Evolutionary conservation across 2,888 invertebrate genomes (phyloP).

Genomic region (Rhagophthalmus giganteus): DNA sequence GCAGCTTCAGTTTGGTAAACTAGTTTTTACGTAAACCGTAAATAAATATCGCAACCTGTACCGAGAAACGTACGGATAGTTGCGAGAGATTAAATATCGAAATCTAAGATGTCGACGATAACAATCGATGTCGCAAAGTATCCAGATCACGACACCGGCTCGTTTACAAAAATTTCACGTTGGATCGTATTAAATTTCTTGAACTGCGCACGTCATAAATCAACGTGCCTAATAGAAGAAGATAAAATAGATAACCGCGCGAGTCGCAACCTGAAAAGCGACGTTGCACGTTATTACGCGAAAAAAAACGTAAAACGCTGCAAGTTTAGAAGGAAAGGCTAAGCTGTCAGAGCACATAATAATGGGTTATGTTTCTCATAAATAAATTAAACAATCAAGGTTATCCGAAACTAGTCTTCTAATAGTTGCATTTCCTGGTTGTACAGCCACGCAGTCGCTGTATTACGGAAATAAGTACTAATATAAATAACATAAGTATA

Average conservation of each 20-base stretch:
- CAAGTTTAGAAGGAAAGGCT: slow-evolving; percentile 43
- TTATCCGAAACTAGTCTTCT: slow-evolving; percentile 51
- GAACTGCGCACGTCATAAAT: too few species aligned
- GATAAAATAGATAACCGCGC: slow-evolving; percentile 5
- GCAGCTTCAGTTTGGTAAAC: too few species aligned
- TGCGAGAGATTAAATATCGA: slow-evolving; percentile 16
- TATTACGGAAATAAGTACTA: slow-evolving; percentile 36
- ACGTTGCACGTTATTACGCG: slow-evolving; percentile 29
- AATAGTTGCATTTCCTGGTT: slow-evolving; percentile 42
- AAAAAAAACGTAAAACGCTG: slow-evolving; percentile 22
- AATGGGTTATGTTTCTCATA: slow-evolving; percentile 52
- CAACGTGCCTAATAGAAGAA: too few species aligned
- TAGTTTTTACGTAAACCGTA: too few species aligned
- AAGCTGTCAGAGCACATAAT: slow-evolving; percentile 48
- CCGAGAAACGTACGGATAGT: too few species aligned
- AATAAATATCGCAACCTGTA: too few species aligned
- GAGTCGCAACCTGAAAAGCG: slow-evolving; percentile 9
- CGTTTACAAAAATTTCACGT: slow-evolving; percentile 33
- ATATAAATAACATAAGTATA: too few species aligned
- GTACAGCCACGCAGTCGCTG: slow-evolving; percentile 36
- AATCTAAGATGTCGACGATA: slow-evolving; percentile 26
- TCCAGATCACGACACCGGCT: slow-evolving; percentile 36
- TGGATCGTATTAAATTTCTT: not conserved
- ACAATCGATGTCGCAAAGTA: slow-evolving; percentile 37
- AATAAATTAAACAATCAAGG: slow-evolving; percentile 52